Evolutionary conservation across 2,797 vertebrate genomes (phyloP), one percentile per base, ranked within the genome.

Genomic region (Podarcis siculus): DNA sequence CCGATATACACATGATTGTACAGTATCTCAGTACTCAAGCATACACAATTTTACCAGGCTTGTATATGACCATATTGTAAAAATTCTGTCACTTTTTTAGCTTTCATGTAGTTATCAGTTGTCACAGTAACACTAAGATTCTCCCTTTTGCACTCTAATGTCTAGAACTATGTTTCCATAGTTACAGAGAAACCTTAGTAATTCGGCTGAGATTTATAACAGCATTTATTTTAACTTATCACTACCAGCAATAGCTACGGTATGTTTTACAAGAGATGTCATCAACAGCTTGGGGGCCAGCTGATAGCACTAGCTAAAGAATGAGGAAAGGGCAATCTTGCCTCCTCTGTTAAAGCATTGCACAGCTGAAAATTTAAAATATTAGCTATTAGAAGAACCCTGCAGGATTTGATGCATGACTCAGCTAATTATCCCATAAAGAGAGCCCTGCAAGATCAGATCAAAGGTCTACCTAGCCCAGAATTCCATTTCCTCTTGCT

Each of bases 81-180:
- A 90, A 84, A 93, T 87, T 83, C 87, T 79, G 64, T 92, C 90
- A 91, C 85, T 85, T 90, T 87, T 83, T 80, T 39, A 87, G 86
- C 82, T 85, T 90, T 93, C 89, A 72, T 30, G 75, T 92, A 95
- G 94, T 89, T 89, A 93, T 93, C 88, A 84, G 96, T 97, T 91
- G 95, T 92, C 96, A 97, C 93, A 96, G 96, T 95, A 96, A 97
- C 97, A 90, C 93, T 90, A 90, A 90, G 89, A 94, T 93, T 94
- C 79, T 77, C 35, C 83, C 92, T 86, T 82, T 89, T 89, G 90
- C 91, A 95, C 90, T 93, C 94, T 95, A 94, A 93, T 94, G 95
- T 95, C 94, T 94, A 91, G 95, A 92, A 96, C 93, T 95, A 90
- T 94, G 97, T 97, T 97, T 95, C 97, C 96, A 97, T 97, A 94